These are phyloP conservation scores for Falco novaeseelandiae DNA, from an alignment of 2,797 vertebrate genomes.

Conservation along the genomic window DNA sequence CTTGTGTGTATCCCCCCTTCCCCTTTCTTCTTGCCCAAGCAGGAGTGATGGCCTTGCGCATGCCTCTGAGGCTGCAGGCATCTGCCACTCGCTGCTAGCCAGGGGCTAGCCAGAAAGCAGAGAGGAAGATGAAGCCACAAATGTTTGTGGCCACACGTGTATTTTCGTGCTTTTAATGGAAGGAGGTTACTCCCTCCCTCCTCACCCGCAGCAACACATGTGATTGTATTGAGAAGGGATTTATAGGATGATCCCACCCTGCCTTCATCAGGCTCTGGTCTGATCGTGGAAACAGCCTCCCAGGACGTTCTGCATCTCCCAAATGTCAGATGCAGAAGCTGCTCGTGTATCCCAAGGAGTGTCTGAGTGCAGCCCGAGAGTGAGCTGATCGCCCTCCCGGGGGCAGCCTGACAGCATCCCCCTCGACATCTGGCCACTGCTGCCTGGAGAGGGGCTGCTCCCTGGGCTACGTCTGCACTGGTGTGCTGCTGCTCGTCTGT, in stretches of 20 bases:
- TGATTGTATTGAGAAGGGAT: neutral
- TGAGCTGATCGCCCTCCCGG: accelerated
- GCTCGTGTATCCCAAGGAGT: neutral
- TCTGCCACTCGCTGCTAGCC: neutral
- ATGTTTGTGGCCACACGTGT: neutral
- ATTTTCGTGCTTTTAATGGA: neutral
- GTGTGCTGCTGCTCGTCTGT: neutral
- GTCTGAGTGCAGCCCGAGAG: neutral
- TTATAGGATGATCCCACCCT: neutral
- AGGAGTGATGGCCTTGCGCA: neutral
- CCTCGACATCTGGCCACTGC: neutral
- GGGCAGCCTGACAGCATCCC: neutral
- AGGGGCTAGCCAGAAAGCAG: neutral
- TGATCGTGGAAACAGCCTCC: neutral
- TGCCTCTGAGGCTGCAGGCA: neutral
- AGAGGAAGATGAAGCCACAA: neutral
- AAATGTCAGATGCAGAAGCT: neutral
- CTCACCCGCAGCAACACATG: neutral
- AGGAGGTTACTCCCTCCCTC: neutral
- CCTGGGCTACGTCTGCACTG: accelerated
- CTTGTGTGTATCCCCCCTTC: accelerated
- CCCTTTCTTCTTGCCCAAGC: neutral
- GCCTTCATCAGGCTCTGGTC: neutral
- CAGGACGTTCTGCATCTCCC: neutral
- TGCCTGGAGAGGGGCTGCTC: neutral